Evolutionary conservation across 2,888 invertebrate genomes (phyloP).

Genomic region (Eupithecia dodoneata): DNA sequence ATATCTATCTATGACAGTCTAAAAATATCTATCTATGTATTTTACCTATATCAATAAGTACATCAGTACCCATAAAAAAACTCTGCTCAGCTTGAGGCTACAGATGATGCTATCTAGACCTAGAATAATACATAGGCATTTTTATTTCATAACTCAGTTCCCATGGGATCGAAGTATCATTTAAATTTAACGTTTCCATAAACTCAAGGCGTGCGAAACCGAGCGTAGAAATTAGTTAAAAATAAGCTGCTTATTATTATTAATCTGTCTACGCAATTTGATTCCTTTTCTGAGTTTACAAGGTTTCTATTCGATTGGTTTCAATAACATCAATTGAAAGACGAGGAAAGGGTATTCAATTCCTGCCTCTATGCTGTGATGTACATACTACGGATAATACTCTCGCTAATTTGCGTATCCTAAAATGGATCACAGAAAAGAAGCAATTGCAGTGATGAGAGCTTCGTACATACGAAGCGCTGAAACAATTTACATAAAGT

Average conservation of each 20-base stretch:
- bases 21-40: no score
- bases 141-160: neutral
- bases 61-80: no score
- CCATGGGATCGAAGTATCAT: neutral
- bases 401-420: no score
- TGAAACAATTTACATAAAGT: no score
- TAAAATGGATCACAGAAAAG: no score
- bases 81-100: no score
- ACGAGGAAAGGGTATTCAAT: neutral
- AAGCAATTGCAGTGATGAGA: no score
- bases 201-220: neutral
- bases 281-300: slow-evolving; percentile 3
- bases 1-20: no score
- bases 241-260: slow-evolving; percentile 10
- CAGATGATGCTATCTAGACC: no score
- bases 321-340: neutral
- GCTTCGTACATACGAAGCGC: no score
- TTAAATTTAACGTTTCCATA: neutral
- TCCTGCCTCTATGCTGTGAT: neutral
- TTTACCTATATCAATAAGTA: no score
- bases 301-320: neutral
- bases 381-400: no score
- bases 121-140: neutral
- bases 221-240: neutral
- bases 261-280: slow-evolving; percentile 6